A percentile compares a stretch with the other conserved stretches of the same genome.
Conservation (phyloP, 1,140 invertebrate species). For the Aricia agestis region DNA sequence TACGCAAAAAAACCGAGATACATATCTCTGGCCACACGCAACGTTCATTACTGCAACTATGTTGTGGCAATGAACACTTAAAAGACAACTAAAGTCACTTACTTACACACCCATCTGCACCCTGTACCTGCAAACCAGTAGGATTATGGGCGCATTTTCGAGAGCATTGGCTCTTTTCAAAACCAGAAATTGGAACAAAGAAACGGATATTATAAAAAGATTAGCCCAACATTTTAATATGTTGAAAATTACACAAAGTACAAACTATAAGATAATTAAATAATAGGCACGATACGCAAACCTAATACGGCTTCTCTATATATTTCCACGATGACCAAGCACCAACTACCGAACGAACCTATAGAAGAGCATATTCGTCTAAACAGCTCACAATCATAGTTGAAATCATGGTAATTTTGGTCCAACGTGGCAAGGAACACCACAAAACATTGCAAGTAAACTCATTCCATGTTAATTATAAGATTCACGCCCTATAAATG, state of each 20-base stretch:
- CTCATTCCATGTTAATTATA: background rate
- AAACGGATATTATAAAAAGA: too few species aligned
- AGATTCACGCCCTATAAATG: slow-evolving; percentile 5
- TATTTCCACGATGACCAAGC: too few species aligned
- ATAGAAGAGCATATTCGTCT: too few species aligned
- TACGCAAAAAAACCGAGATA: background rate
- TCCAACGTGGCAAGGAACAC: background rate
- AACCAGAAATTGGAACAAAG: background rate
- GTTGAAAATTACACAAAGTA: too few species aligned
- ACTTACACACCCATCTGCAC: background rate
- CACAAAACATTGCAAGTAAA: background rate
- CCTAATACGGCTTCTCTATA: too few species aligned
- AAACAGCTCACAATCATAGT: too few species aligned
- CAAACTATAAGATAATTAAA: too few species aligned
- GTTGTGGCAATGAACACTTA: background rate
- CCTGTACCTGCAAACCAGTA: background rate
- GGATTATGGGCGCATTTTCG: background rate
- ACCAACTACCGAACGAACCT: too few species aligned
- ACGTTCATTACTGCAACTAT: slow-evolving; percentile 12
- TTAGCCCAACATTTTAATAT: too few species aligned
- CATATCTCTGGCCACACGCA: slow-evolving; percentile 1
- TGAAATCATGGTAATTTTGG: background rate
- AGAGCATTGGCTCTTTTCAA: background rate
- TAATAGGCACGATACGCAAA: too few species aligned
- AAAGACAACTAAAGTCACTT: background rate